These are phyloP conservation scores for Pogonomyrmex barbatus DNA, from an alignment of 1,140 invertebrate species.

Conservation along the genomic window DNA sequence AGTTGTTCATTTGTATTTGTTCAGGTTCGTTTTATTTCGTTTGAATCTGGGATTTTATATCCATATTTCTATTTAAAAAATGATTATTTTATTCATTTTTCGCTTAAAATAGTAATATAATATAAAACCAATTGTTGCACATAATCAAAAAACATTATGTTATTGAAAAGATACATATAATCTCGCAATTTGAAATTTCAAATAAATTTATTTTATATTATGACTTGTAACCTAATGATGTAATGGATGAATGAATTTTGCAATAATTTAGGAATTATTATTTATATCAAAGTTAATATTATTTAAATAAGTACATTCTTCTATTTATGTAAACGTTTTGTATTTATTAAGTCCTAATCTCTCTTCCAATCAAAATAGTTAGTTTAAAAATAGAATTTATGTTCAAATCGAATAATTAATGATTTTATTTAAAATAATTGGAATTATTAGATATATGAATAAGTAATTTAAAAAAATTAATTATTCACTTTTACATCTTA, in stretches of 20 bases:
- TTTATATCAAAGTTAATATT: slow-evolving; percentile 10
- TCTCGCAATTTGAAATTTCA: slow-evolving; percentile 19
- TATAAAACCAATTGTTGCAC: background rate
- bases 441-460: background rate
- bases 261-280: slow-evolving; percentile 8
- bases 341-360: background rate
- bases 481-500: background rate
- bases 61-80: background rate
- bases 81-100: background rate
- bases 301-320: background rate
- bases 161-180: background rate
- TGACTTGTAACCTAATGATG: background rate
- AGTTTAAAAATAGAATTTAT: background rate
- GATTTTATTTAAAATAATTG: background rate
- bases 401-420: background rate
- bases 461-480: background rate
- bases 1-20: slow-evolving; percentile 5
- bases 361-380: background rate
- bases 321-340: background rate
- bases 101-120: background rate
- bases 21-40: background rate
- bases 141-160: background rate
- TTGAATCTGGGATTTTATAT: background rate
- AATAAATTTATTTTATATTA: background rate
- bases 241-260: background rate